Evolutionary conservation across 2,113 vertebrate genomes (phyloP), one percentile per base, ranked within the genome.

Genomic region (Cacatua alba): DNA sequence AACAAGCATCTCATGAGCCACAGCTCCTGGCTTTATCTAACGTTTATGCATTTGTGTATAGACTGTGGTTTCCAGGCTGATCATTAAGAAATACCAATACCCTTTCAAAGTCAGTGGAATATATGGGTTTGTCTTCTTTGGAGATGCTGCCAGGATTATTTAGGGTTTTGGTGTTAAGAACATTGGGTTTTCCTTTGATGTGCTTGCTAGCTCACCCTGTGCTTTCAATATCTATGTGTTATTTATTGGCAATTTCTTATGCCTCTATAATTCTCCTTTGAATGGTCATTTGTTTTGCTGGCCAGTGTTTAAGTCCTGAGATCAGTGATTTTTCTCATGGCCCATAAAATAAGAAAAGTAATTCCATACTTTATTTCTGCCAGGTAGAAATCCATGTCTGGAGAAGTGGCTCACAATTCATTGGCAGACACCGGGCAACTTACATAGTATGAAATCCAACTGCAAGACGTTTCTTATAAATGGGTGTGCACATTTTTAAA

Each of bases 221-320:
- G 51, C 65, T 64, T 90, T 88, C 49, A 46, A 60, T 68, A 92
- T 46, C 0, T 0, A n/a, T 49, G 43, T 59, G 55, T 94, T 90
- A 93, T 93, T 95, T 93, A 94, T 70, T 91, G 69, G 60, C 80
- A 83, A 81, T 92, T 83, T 41, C 35, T 92, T 88, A 59, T 65
- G 46, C 55, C 77, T 88, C 80, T 84, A n/a, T 92, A 95, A 93
- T 82, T 95, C 95, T 88, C 23, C 64, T 88, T 67, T 79, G 91
- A 95, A 85, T 49, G 53, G 82, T 86, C 91, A 92, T 93, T 96
- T 86, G 64, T 70, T 95, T 94, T 92, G 33, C 59, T 90, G 90
- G 85, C 46, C 71, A 88, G 43, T 7, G 1, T 93, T 77, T 95
- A 59, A 82, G 75, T n/a, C 71, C 63, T 75, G 85, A 86, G 75